Conservation (phyloP, 2,113 vertebrate species). For the Rhynchomys soricoides region DNA sequence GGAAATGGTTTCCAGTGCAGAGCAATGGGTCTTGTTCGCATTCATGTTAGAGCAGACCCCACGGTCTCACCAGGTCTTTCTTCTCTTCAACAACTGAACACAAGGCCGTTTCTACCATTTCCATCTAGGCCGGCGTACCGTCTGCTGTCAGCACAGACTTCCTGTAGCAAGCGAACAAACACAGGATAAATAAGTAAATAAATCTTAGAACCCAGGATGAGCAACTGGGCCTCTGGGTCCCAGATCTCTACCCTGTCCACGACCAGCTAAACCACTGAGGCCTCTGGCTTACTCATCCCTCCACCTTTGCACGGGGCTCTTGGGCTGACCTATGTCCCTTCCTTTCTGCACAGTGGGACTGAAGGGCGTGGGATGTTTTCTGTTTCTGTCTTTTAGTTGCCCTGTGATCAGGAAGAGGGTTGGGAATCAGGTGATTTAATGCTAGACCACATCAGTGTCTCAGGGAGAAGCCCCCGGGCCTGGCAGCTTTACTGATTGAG, state of each 20-base stretch:
- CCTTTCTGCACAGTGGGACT: neutral
- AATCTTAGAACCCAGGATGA: neutral
- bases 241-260: neutral
- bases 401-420: neutral
- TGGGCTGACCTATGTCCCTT: neutral
- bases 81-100: neutral
- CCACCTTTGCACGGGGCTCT: neutral
- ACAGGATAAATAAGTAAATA: neutral
- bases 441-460: accelerated
- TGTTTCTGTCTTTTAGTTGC: neutral
- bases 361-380: accelerated
- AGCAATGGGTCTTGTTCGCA: too few relatives aligned
- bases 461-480: neutral
- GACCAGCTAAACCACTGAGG: accelerated
- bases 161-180: neutral
- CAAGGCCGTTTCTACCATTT: neutral
- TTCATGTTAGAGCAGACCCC: neutral
- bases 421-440: neutral
- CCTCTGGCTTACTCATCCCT: neutral
- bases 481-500: neutral
- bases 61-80: neutral
- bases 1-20: neutral
- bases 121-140: neutral
- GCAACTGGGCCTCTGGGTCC: neutral
- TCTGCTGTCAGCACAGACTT: neutral